Evolutionary conservation across 2,888 invertebrate species (phyloP).

Genomic region (Athalia circularis): DNA sequence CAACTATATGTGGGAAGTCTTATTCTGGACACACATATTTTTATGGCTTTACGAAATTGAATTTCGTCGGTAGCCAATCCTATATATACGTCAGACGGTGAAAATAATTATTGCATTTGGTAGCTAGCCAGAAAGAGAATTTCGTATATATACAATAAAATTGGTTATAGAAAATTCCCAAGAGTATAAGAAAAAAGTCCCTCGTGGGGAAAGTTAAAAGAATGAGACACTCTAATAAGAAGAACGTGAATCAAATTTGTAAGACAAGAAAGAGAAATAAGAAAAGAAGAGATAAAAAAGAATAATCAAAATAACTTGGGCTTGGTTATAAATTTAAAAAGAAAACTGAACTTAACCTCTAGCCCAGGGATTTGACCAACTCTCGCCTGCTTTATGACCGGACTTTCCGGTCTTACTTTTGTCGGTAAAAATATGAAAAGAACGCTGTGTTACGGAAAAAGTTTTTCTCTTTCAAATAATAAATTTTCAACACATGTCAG

Average conservation of each 20-base stretch:
- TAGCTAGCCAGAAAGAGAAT: conserved; percentile 5
- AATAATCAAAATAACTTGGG: not conserved
- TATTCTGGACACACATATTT: conserved; percentile 31
- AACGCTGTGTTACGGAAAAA: no score
- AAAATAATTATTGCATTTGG: conserved; percentile 46
- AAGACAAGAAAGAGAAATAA: not conserved
- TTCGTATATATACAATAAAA: no score
- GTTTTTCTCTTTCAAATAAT: no score
- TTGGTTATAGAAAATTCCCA: no score
- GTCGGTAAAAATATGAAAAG: no score
- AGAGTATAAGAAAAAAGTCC: no score
- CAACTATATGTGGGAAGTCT: conserved; percentile 14
- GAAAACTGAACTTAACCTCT: not conserved
- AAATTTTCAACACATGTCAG: no score
- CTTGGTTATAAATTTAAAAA: no score
- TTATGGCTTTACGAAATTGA: conserved; percentile 43
- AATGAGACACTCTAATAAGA: not conserved
- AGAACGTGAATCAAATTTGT: not conserved
- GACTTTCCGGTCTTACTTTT: not conserved
- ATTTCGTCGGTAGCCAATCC: conserved; percentile 35
- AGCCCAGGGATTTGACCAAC: not conserved
- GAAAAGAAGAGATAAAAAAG: not conserved
- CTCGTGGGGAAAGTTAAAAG: not conserved
- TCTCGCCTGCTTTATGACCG: not conserved
- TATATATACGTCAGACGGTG: not conserved